Percentiles rank a stretch among this genome's conserved stretches.
These are phyloP conservation scores for Chelon auratus DNA, from an alignment of 2,797 vertebrate species.

Conservation along the genomic window DNA sequence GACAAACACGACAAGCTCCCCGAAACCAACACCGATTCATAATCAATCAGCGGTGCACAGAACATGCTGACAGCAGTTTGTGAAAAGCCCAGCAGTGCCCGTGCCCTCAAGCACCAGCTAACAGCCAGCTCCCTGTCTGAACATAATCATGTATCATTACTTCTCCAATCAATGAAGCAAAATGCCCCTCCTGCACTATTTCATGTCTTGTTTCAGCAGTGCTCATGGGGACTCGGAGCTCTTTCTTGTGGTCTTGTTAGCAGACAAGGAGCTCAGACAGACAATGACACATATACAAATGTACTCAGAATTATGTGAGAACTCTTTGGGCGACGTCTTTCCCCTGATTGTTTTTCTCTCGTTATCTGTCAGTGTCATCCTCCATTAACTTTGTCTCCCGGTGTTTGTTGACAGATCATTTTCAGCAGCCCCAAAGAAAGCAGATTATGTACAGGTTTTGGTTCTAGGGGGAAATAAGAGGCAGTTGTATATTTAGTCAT, in stretches of 20 bases:
- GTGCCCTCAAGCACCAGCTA: conserved; percentile 54
- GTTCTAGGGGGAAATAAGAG: no score
- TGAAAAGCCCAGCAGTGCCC: conserved; percentile 60
- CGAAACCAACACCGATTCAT: conserved; percentile 54
- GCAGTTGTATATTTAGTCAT: no score
- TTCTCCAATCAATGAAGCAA: conserved; percentile 62
- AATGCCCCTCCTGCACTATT: conserved; percentile 51
- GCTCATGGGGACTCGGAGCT: conserved; percentile 43
- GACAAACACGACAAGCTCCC: conserved; percentile 42
- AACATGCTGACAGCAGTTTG: conserved; percentile 57
- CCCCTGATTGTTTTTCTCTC: conserved; percentile 52
- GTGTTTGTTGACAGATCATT: conserved; percentile 58
- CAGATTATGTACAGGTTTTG: background rate
- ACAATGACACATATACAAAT: conserved; percentile 60
- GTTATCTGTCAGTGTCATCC: conserved; percentile 57
- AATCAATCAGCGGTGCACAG: conserved; percentile 54
- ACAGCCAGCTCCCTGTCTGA: conserved; percentile 62
- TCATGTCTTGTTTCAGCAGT: conserved; percentile 24
- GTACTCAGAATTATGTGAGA: conserved; percentile 48
- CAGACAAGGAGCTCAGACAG: conserved; percentile 43
- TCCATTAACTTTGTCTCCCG: conserved; percentile 45
- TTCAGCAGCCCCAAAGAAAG: conserved; percentile 34
- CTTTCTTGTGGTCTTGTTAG: conserved; percentile 63
- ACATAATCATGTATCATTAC: conserved; percentile 71
- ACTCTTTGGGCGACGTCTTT: conserved; percentile 34